Evolutionary conservation across 1,140 invertebrate genomes (phyloP), one percentile per base, ranked within the genome.

Genomic region (Zaprionus davidi): DNA sequence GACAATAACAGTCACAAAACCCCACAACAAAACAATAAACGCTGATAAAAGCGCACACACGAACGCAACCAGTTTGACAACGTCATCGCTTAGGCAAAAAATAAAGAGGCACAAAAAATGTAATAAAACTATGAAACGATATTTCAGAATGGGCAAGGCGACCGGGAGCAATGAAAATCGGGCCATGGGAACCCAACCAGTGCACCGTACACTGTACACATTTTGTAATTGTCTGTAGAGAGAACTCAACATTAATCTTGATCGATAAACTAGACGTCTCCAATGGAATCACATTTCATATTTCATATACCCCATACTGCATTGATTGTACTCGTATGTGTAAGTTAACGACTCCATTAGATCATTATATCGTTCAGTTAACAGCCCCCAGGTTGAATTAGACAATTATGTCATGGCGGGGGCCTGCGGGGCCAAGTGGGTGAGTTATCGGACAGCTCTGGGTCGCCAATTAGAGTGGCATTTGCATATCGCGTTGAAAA

Each of bases 1-100:
- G 79, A 65, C 76, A 86, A 80, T 82, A 86, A 86, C 76, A 85
- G 81, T 71, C 62, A 82, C 67, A 69, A 67, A 46, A 46, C 41
- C 41, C 41, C 67, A 87, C 66, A 76, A 88, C 84, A 88, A 84
- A 88, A 88, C 85, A 88, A 88, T 90, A 88, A 88, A 90, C 51
- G 78, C 70, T 88, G 85, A 88, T 90, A 90, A 88, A 87, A 79
- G 78, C 58, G 59, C 69, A 76, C 67, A 60, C 57, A 76, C 62
- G 31, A 46, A 31, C 66, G 41, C 66, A 88, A 88, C 71, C 71
- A 84, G 81, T 88, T 90, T 88, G 78, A 79, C 84, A 88, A 84
- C 84, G 84, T 87, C 85, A 88, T 88, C 58, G 85, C 66, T 59
- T 34, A 41, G 57, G 12, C 9, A 58, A 53, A 68, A 74, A 74